A percentile compares a stretch with the other conserved stretches of the same genome.
Conservation (phyloP, 2,113 vertebrate genomes). For the Nyctereutes procyonoides region DNA sequence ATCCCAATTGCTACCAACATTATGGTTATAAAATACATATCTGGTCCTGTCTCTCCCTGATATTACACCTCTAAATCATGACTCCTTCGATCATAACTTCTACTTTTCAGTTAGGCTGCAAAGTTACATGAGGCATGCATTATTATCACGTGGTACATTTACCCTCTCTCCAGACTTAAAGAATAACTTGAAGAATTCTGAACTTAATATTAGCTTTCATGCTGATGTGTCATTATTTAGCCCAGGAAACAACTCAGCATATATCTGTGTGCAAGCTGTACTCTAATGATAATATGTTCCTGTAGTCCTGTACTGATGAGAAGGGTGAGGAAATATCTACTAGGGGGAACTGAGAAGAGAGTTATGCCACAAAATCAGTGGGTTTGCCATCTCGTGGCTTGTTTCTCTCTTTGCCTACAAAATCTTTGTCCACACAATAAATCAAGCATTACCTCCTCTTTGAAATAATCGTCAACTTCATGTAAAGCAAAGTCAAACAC, state of each 20-base stretch:
- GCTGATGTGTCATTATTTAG: not conserved
- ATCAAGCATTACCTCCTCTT: not conserved
- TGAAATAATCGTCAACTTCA: not conserved
- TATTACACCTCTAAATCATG: not conserved
- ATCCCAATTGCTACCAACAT: not conserved
- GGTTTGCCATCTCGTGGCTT: not conserved
- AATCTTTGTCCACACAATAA: not conserved
- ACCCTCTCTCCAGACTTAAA: not conserved
- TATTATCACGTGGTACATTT: not conserved
- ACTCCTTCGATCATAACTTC: not conserved
- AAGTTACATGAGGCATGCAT: not conserved
- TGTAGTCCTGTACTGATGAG: not conserved
- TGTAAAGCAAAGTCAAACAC: not conserved
- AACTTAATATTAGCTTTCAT: not conserved
- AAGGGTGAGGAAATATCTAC: not conserved
- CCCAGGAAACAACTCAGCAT: not conserved
- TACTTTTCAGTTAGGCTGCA: not conserved
- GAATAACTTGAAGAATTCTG: not conserved
- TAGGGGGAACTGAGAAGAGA: not conserved
- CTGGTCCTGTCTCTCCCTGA: not conserved
- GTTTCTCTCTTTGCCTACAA: not conserved
- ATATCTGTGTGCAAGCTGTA: not conserved
- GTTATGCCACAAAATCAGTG: not conserved
- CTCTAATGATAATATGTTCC: not conserved
- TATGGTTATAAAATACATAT: not conserved